Conservation (phyloP, 2,888 invertebrate species). For the Margaritifera margaritifera region DNA sequence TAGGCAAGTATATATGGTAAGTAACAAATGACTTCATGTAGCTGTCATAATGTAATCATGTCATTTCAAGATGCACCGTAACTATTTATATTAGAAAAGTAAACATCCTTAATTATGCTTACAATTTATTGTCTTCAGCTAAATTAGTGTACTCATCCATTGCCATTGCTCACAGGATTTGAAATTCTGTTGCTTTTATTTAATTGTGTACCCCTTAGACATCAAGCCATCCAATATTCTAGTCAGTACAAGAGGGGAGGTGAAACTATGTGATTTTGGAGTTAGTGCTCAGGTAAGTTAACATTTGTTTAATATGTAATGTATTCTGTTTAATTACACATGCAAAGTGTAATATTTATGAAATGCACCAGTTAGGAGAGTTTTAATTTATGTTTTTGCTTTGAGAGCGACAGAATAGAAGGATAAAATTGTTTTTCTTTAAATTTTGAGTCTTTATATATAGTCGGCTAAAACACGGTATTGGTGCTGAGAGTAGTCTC, state of each 20-base stretch:
- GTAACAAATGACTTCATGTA: too few species aligned
- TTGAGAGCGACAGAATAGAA: not conserved
- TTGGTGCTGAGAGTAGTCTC: too few species aligned
- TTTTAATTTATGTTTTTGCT: not conserved
- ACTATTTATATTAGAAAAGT: not conserved
- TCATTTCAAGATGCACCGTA: too few species aligned
- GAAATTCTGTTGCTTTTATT: not conserved
- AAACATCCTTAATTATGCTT: not conserved
- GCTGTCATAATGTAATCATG: too few species aligned
- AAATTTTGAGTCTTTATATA: too few species aligned
- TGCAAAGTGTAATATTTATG: not conserved
- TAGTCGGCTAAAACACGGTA: too few species aligned
- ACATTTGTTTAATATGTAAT: not conserved
- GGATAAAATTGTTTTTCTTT: too few species aligned
- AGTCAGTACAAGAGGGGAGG: slow-evolving; percentile 69
- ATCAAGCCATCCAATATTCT: slow-evolving; percentile 73
- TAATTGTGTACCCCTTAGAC: slow-evolving; percentile 55
- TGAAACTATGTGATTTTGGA: slow-evolving; percentile 73
- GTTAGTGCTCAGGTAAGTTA: slow-evolving; percentile 69
- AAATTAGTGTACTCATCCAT: not conserved
- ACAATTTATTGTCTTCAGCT: not conserved
- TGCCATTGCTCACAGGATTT: too few species aligned
- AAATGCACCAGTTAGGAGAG: not conserved
- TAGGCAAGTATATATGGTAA: too few species aligned
- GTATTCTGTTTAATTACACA: not conserved